Evolutionary conservation across 2,888 invertebrate genomes (phyloP).

Genomic region (Eupithecia dodoneata): DNA sequence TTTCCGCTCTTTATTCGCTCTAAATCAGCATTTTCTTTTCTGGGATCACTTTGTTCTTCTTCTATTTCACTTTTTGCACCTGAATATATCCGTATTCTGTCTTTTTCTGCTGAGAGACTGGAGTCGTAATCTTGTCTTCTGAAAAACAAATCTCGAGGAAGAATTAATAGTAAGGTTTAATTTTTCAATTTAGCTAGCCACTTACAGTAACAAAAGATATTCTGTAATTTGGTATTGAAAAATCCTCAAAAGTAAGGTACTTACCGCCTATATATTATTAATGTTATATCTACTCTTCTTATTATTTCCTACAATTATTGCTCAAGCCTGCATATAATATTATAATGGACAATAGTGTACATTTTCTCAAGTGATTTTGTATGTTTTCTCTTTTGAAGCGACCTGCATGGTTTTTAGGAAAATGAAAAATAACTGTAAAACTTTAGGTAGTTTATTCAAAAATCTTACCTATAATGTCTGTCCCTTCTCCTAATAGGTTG

Average conservation of each 20-base stretch:
- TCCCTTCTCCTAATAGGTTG: not conserved
- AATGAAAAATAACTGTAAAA: not conserved
- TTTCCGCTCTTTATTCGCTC: not conserved
- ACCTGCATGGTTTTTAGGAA: not conserved
- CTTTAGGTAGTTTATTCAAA: conserved; percentile 25
- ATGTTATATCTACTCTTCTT: not conserved
- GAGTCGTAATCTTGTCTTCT: conserved; percentile 5
- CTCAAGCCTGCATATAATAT: not conserved
- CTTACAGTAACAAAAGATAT: not conserved
- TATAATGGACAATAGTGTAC: not conserved
- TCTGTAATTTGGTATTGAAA: not conserved
- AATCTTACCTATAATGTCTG: conserved; percentile 29
- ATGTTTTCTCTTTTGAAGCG: not conserved
- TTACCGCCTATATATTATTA: not conserved
- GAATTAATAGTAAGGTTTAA: conserved; percentile 27
- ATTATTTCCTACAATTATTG: not conserved
- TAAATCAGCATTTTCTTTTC: not conserved
- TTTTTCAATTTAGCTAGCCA: not conserved
- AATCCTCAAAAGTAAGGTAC: not conserved
- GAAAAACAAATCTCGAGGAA: conserved; percentile 28
- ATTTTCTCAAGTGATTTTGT: not conserved
- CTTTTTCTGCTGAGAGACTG: not conserved
- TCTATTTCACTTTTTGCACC: not conserved
- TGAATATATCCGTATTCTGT: not conserved
- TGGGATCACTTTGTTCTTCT: not conserved